A percentile compares a stretch with the other conserved stretches of the same genome.
Conservation (phyloP, 2,797 vertebrate genomes). For the Hybognathus amarus region DNA sequence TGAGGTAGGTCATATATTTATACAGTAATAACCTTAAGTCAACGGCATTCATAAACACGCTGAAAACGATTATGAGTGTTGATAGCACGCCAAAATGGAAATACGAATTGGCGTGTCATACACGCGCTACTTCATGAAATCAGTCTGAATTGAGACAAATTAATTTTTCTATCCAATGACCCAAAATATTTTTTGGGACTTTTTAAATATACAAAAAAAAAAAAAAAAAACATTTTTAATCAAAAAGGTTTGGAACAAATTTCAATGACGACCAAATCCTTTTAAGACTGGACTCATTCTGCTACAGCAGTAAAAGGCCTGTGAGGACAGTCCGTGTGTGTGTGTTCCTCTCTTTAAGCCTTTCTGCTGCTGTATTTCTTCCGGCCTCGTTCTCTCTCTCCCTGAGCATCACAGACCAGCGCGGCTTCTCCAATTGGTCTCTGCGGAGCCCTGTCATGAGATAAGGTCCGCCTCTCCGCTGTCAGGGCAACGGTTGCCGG, state of each 20-base stretch:
- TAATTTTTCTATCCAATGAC: no score
- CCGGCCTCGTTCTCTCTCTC: constrained; percentile 34
- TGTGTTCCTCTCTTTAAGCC: constrained; percentile 41
- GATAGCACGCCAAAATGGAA: no score
- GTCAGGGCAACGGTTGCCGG: constrained; percentile 61
- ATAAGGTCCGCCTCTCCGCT: constrained; percentile 64
- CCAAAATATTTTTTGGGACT: not conserved
- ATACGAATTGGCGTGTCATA: no score
- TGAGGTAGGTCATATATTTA: no score
- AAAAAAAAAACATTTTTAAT: not conserved
- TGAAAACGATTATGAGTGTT: no score
- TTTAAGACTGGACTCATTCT: not conserved
- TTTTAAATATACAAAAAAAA: not conserved
- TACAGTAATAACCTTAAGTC: no score
- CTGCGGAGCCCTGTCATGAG: constrained; percentile 55
- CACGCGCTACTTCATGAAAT: no score
- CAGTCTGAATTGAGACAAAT: no score
- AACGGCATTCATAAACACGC: no score
- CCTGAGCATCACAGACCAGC: constrained; percentile 43
- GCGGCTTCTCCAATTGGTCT: constrained; percentile 60
- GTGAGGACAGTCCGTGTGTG: not conserved
- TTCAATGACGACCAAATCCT: not conserved
- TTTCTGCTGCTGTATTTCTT: constrained; percentile 40
- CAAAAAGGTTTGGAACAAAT: not conserved
- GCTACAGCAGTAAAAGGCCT: not conserved